Conservation (phyloP, 2,797 vertebrate species). For the Sarcophilus harrisii region DNA sequence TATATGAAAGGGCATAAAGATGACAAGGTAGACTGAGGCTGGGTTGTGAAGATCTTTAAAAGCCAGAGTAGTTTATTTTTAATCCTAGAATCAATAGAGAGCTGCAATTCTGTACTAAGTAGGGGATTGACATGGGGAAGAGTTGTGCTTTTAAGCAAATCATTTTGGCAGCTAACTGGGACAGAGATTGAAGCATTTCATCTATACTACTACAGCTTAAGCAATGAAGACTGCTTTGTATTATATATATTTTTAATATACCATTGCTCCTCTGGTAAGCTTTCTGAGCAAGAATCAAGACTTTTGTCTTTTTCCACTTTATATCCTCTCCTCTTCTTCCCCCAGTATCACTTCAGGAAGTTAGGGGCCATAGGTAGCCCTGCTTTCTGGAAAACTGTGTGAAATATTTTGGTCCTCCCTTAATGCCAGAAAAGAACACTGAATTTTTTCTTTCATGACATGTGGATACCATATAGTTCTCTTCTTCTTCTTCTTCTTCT, state of each 20-base stretch:
- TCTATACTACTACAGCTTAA: background rate
- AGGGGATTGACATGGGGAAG: background rate
- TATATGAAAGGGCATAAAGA: background rate
- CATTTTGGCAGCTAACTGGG: background rate
- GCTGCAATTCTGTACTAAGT: background rate
- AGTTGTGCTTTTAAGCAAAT: background rate
- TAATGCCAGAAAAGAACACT: background rate
- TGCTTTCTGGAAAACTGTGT: background rate
- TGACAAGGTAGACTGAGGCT: background rate
- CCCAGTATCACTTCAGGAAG: background rate
- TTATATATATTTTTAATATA: background rate
- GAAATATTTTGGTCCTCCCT: background rate
- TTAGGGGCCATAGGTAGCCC: background rate
- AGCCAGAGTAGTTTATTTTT: background rate
- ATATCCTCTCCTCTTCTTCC: background rate
- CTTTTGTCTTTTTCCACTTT: background rate
- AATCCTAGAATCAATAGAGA: background rate
- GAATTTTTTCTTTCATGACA: background rate
- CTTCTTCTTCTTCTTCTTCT: no score
- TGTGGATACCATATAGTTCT: background rate
- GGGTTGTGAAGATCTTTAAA: background rate
- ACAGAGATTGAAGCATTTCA: background rate
- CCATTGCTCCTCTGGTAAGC: background rate
- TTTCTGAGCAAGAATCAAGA: background rate
- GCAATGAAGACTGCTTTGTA: background rate